Conservation (phyloP, 2,113 vertebrate genomes). For the Lepus europaeus region DNA sequence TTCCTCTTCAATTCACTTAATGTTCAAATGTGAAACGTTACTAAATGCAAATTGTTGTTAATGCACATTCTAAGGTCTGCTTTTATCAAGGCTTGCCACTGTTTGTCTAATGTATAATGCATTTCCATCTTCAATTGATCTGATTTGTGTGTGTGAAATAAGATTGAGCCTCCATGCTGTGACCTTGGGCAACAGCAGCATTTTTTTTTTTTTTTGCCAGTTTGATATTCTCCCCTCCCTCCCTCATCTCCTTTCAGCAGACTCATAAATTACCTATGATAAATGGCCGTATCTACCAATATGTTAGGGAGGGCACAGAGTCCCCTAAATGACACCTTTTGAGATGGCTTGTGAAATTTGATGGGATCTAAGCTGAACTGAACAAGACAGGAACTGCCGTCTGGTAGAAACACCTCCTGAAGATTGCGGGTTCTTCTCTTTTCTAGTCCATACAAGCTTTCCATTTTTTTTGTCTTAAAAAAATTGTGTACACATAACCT, state of each 20-base stretch:
- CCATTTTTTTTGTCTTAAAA: background rate
- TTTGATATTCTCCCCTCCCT: constrained; percentile 9
- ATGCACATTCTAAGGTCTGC: constrained; percentile 57
- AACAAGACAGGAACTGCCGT: background rate
- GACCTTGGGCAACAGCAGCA: constrained; percentile 28
- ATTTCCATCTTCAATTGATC: constrained; percentile 71
- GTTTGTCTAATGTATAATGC: constrained; percentile 68
- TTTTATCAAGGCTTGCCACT: constrained; percentile 70
- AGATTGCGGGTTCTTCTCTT: background rate
- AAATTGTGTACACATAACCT: background rate
- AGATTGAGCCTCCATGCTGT: constrained; percentile 55
- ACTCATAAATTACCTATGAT: constrained; percentile 44
- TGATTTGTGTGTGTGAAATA: constrained; percentile 75
- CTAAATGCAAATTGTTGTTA: constrained; percentile 57
- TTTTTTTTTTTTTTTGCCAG: constrained; percentile 30
- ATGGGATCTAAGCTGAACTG: background rate
- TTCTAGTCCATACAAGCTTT: background rate
- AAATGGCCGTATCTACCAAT: background rate
- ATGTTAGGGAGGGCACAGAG: background rate
- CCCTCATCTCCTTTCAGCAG: background rate
- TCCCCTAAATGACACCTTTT: background rate
- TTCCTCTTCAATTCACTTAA: constrained; percentile 28
- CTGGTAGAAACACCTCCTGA: background rate
- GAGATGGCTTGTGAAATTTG: background rate
- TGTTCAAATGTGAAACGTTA: constrained; percentile 71